A percentile compares a stretch with the other conserved stretches of the same genome.
Conservation (phyloP, 2,113 vertebrate genomes). For the Aegithalos caudatus region DNA sequence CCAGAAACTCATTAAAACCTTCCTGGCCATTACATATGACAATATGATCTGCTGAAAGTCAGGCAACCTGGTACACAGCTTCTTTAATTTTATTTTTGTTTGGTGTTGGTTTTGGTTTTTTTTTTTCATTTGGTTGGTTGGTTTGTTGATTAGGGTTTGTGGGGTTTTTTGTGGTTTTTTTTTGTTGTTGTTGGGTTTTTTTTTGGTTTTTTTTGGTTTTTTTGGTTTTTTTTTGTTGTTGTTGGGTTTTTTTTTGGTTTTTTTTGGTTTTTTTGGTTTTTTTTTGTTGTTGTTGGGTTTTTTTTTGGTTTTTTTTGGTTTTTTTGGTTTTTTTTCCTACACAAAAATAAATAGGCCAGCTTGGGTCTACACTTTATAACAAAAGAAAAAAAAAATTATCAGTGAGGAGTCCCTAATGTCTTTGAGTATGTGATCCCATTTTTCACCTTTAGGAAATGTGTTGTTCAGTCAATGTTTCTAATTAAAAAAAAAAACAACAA, state of each 20-base stretch:
- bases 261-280: too few relatives aligned
- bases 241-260: too few relatives aligned
- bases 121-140: neutral
- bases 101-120: neutral
- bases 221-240: too few relatives aligned
- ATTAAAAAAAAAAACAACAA: neutral
- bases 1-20: neutral
- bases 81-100: neutral
- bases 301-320: too few relatives aligned
- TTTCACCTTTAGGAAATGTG: neutral
- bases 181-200: too few relatives aligned
- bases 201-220: too few relatives aligned
- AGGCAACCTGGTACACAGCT: neutral
- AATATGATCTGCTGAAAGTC: neutral
- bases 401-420: neutral
- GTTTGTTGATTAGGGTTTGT: too few relatives aligned
- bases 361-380: neutral
- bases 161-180: too few relatives aligned
- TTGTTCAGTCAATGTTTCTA: neutral
- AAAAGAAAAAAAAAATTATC: neutral
- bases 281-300: too few relatives aligned
- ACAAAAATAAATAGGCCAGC: neutral
- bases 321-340: too few relatives aligned
- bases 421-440: neutral
- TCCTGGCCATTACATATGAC: neutral